A percentile compares a stretch with the other conserved stretches of the same genome.
Evolutionary conservation across 2,113 vertebrate genomes (phyloP).

Genomic region (Oryzias javanicus): DNA sequence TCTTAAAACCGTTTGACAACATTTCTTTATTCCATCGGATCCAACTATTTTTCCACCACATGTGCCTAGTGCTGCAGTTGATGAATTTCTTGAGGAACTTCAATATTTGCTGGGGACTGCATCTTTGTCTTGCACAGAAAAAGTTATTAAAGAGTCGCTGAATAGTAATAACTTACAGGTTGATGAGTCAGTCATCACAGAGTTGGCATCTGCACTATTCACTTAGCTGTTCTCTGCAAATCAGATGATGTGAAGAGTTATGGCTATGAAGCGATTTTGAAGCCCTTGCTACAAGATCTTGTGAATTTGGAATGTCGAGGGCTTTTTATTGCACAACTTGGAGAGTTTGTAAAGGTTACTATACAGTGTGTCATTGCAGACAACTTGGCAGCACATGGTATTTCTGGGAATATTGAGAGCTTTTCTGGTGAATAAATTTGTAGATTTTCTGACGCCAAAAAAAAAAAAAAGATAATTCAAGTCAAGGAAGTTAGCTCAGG

Average conservation of each 20-base stretch:
- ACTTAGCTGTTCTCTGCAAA: too few relatives aligned
- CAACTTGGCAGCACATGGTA: conserved; percentile 4
- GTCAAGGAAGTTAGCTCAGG: background rate
- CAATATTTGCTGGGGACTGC: conserved; percentile 3
- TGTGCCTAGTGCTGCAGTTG: conserved; percentile 13
- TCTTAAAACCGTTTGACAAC: too few relatives aligned
- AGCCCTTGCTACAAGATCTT: conserved; percentile 4
- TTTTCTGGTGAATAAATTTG: conserved; percentile 5
- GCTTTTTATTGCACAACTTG: conserved; percentile 10
- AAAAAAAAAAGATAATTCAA: conserved; percentile 5
- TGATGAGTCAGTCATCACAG: conserved; percentile 3
- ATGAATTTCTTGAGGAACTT: conserved; percentile 15
- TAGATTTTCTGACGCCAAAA: background rate
- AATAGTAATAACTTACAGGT: background rate
- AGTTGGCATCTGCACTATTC: background rate
- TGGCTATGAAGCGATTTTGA: background rate
- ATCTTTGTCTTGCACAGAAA: background rate
- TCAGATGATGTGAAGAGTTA: too few relatives aligned
- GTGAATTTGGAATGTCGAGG: background rate
- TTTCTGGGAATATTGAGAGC: conserved; percentile 12
- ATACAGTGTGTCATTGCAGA: conserved; percentile 14
- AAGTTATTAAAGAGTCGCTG: conserved; percentile 5
- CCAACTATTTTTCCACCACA: too few relatives aligned
- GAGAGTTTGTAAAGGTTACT: conserved; percentile 6
- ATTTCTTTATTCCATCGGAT: too few relatives aligned